phyloP scores from a whole-genome alignment of 2,888 invertebrate species.

The Quadroppia sp. region DNA sequence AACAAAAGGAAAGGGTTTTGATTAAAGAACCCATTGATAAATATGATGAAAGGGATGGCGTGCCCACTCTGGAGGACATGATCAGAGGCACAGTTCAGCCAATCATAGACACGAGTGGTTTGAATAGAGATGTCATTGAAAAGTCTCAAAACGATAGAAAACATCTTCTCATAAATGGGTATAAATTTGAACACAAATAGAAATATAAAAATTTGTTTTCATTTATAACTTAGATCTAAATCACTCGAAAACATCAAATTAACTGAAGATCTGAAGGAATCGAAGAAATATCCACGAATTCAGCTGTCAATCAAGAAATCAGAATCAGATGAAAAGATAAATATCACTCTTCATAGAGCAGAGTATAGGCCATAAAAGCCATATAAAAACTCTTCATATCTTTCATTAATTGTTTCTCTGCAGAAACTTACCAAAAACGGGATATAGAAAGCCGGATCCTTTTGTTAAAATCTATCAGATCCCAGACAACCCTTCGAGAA shows the following conservation, averaged over 20 bases:
- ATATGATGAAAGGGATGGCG: slow-evolving; percentile 48
- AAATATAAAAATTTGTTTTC: too few relatives aligned
- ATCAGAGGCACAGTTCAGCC: slow-evolving; percentile 47
- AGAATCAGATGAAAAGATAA: slow-evolving; percentile 71
- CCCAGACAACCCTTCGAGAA: slow-evolving; percentile 66
- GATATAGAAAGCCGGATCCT: slow-evolving; percentile 77
- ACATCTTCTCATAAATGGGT: slow-evolving; percentile 38
- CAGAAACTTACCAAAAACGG: slow-evolving; percentile 77
- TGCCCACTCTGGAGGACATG: slow-evolving; percentile 48
- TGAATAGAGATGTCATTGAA: slow-evolving; percentile 42
- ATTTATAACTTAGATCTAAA: too few relatives aligned
- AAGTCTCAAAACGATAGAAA: slow-evolving; percentile 38
- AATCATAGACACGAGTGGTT: slow-evolving; percentile 45
- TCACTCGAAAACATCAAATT: background rate
- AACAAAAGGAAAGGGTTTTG: slow-evolving; percentile 11
- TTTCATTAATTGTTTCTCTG: slow-evolving; percentile 46
- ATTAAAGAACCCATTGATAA: slow-evolving; percentile 18
- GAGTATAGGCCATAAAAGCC: slow-evolving; percentile 62
- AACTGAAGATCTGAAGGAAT: background rate
- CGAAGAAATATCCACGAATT: slow-evolving; percentile 58
- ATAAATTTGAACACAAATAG: too few relatives aligned
- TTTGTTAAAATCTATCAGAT: slow-evolving; percentile 82
- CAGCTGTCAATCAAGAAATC: slow-evolving; percentile 81
- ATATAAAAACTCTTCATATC: background rate
- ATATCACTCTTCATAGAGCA: slow-evolving; percentile 81